Base-by-base conservation (phyloP, 2,113 vertebrate species). In the Onychorhynchus coronatus region DNA sequence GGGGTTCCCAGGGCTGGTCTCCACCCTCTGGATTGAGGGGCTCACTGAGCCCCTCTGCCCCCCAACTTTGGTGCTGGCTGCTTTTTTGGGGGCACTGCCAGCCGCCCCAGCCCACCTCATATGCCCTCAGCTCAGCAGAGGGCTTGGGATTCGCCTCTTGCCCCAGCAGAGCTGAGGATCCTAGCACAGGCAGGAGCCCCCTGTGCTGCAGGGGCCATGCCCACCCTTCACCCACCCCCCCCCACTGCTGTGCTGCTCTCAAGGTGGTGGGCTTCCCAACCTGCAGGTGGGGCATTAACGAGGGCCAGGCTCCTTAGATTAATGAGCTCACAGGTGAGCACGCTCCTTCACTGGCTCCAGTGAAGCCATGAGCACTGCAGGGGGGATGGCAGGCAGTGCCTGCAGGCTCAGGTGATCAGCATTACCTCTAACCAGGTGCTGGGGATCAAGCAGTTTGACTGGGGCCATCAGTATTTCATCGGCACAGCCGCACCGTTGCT, bases 121-220 rank as follows among this genome's bases (percentile, higher is more conserved):
- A n/a, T 8, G 17, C 12, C 31, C 17, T 35, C 33, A 50, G 3
- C 30, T 83, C 31, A 47, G 46, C 15, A 23, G 37, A 31, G 14
- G 1, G 1, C 33, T 47, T 37, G 33, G n/a, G 31, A 23, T 42
- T 20, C 4, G 28, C 19, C 28, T 59, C 31, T 24, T 62, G 16
- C 58, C 24, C 39, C 19, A 19, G 50, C 20, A 72, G 13, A 46
- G 44, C 44, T 9, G 19, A 53, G 50, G 31, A n/a, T 24, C n/a
- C 47, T n/a, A 21, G 44, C 33, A 37, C 11, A 47, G 46, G 7
- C 25, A 59, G 46, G 35, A 72, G n/a, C 7, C 22, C 30, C 25
- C 15, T 0, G 0, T 25, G 31, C 49, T 4, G 13, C 6, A 6
- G 21, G 25, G 15, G 52, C 30, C 6, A 31, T 37, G 27, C 52